Evolutionary conservation across 2,113 vertebrate genomes (phyloP), one percentile per base, ranked within the genome.

Genomic region (Anas platyrhynchos): DNA sequence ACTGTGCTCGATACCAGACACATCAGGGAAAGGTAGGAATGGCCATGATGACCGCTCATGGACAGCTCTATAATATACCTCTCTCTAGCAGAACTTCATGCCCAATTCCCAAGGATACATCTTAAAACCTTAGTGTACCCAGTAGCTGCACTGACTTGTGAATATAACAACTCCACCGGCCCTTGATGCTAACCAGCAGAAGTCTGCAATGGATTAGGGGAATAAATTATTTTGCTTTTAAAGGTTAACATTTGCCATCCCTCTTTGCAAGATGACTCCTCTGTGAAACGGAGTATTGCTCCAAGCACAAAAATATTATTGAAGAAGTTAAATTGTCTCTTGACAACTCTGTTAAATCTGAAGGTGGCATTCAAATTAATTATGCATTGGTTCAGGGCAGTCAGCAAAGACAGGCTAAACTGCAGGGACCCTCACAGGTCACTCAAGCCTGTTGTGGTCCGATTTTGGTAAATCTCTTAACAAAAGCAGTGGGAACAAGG

Each of bases 221-320:
- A 92, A 92, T 87, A 91, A 94, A 94, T 95, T 91, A 87, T 66
- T 59, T 66, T 29, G 29, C 27, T 86, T 96, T 91, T 92, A 97
- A 96, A 96, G 92, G 93, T 94, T 96, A 94, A 82, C 22, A 32
- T 87, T 95, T 76, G 71, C 81, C 81, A 58, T 87, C 56, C 72
- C 63, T 68, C 46, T 85, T 32, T 41, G 62, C 50, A 91, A 79
- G 83, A 82, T 29, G 4, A 84, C 82, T 94, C 44, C 56, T 94
- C 55, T 84, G 58, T 92, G 88, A 96, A 92, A 69, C 36, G 79
- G 76, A 96, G 55, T 36, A 26, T 34, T 81, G 74, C 25, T 95
- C 66, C 34, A 27, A 74, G 72, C 20, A 67, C 27, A 82, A 84
- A 94, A 96, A 93, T 77, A 83, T 92, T 89, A 92, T 58, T 86